Percentiles rank a stretch among this genome's conserved stretches.
Conservation (phyloP, 2,888 invertebrate species). For the Pristionchus japonicus region DNA sequence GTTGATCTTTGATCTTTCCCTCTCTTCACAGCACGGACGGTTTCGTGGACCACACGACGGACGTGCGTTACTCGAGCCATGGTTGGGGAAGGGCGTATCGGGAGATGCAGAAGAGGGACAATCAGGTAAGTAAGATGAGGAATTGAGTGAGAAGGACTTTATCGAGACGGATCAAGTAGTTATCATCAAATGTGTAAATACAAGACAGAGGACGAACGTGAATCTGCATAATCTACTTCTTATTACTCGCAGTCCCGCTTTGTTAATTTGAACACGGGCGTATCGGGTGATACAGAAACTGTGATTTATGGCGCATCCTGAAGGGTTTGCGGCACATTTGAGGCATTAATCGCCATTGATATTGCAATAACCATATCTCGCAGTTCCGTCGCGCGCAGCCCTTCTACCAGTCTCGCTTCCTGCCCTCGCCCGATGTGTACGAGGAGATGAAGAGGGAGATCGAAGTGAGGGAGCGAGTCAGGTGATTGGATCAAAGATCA, state of each 20-base stretch:
- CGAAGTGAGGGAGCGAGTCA: conserved; percentile 16
- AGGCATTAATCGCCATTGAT: too few species aligned
- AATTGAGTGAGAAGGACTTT: background rate
- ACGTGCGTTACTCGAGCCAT: background rate
- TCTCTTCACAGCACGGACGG: background rate
- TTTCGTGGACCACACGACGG: background rate
- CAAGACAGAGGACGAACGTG: too few species aligned
- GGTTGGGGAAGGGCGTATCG: conserved; percentile 3
- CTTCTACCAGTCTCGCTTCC: conserved; percentile 18
- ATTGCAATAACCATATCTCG: too few species aligned
- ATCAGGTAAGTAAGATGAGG: background rate
- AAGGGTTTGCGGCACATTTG: too few species aligned
- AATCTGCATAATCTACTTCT: too few species aligned
- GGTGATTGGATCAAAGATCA: background rate
- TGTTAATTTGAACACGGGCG: too few species aligned
- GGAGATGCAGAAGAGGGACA: conserved; percentile 39
- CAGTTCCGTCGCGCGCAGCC: conserved; percentile 16
- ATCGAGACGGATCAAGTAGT: too few species aligned
- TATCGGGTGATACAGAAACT: too few species aligned
- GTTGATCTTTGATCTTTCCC: background rate
- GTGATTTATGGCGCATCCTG: too few species aligned
- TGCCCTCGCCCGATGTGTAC: background rate
- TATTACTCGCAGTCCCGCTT: too few species aligned
- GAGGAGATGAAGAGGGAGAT: conserved; percentile 35
- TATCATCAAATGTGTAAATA: too few species aligned